Conservation (phyloP, 2,113 vertebrate genomes). For the Manacus vitellinus region DNA sequence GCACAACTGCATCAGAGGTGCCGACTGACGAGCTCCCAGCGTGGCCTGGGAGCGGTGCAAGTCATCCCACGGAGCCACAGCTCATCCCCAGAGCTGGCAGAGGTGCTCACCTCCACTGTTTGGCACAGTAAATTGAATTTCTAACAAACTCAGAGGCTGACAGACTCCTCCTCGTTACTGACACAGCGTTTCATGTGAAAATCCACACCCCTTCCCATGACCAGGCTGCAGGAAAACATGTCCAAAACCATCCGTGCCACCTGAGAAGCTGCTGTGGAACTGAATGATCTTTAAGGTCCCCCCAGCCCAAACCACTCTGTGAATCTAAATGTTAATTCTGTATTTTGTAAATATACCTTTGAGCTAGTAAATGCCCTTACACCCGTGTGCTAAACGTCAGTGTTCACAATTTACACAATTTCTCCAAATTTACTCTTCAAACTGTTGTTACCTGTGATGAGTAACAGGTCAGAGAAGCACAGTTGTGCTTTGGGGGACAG, state of each 20-base stretch:
- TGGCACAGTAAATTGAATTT: neutral
- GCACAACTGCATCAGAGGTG: accelerated
- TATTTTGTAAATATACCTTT: neutral
- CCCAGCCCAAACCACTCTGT: neutral
- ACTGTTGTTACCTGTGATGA: neutral
- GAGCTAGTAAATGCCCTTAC: neutral
- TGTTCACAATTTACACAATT: accelerated
- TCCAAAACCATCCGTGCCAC: neutral
- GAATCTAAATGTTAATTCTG: neutral
- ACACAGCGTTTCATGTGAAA: neutral
- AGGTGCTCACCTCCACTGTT: neutral
- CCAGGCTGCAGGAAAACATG: neutral
- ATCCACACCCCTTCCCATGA: neutral
- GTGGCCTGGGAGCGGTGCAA: accelerated
- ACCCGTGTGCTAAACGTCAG: neutral
- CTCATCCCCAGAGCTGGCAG: neutral
- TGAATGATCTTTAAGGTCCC: neutral
- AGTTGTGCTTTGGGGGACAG: neutral
- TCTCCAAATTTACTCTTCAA: neutral
- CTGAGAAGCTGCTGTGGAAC: neutral
- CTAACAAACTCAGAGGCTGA: neutral
- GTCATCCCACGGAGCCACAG: neutral
- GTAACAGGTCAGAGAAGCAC: neutral
- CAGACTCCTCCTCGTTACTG: neutral
- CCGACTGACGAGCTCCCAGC: neutral